Evolutionary conservation across 2,797 vertebrate species (phyloP), one percentile per base, ranked within the genome.

Genomic region (Phataginus tricuspis): DNA sequence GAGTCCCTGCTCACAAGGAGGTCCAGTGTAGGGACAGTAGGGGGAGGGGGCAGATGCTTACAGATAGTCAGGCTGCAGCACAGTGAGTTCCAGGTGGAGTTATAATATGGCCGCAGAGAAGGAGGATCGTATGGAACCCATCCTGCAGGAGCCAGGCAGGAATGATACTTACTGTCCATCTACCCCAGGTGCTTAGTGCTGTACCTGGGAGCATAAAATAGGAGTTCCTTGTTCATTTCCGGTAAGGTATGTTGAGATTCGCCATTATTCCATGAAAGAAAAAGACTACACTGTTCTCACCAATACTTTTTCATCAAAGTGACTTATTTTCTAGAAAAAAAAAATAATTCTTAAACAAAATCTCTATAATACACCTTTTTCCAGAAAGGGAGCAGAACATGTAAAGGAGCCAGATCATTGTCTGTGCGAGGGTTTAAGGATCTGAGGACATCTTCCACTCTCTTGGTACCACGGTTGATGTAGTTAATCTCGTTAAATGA

Each of bases 321-420:
- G 84, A 86, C 3, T 78, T 78, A n/a, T 89, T 77, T 59, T 78
- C 63, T 39, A 57, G n/a, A 68, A 72, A 86, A 78, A n/a, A 68
- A 21, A 69, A n/a, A 7, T 53, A 39, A 29, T 69, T 34, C 29
- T 49, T 86, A 31, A 31, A 80, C 79, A 55, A 34, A 64, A 37
- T 74, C 31, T 86, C 72, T n/a, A 21, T 64, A 29, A 68, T 37
- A 88, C 10, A 49, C 29, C 23, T n/a, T n/a, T 90, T 61, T 57
- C 7, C 57, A 80, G 5, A 68, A 61, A 75, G 34, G 15, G 16
- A 66, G 51, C 7, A 75, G 23, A 86, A 64, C 64, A 2, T 39
- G 4, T 16, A 55, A 39, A 91, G 4, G 21, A 16, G 19, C 9
- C 42, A 85, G 79, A 90, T 63, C 19, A 91, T 18, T 10, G 0